A percentile compares a stretch with the other conserved stretches of the same genome.
These are phyloP conservation scores for Microplitis deprimator DNA, from an alignment of 2,888 invertebrate genomes.

Conservation along the genomic window DNA sequence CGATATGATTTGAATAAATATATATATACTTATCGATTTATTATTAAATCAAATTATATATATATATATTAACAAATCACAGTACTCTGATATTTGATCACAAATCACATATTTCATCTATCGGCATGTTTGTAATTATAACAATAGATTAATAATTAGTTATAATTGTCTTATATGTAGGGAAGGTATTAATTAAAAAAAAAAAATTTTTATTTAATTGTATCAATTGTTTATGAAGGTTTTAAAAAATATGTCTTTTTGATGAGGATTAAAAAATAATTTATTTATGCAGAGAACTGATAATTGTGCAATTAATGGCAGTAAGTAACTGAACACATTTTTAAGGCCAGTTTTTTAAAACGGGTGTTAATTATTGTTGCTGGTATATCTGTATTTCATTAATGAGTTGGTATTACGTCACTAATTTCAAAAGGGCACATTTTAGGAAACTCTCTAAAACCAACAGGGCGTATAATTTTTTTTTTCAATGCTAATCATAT, in stretches of 20 bases:
- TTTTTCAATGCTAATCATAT: too few relatives aligned
- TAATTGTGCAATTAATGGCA: not conserved
- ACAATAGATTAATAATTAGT: slow-evolving; percentile 1
- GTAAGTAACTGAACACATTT: too few relatives aligned
- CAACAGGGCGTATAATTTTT: too few relatives aligned
- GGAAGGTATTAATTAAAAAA: not conserved
- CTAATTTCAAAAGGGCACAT: too few relatives aligned
- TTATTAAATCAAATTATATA: not conserved
- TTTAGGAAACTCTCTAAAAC: too few relatives aligned
- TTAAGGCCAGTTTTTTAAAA: too few relatives aligned
- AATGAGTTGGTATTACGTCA: too few relatives aligned
- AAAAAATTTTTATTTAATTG: not conserved
- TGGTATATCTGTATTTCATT: too few relatives aligned
- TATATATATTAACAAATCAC: not conserved
- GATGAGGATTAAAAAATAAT: too few relatives aligned
- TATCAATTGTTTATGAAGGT: too few relatives aligned
- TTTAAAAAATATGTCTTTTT: too few relatives aligned
- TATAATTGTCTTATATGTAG: not conserved
- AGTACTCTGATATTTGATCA: not conserved
- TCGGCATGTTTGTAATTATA: slow-evolving; percentile 16
- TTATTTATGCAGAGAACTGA: not conserved
- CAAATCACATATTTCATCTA: slow-evolving; percentile 7
- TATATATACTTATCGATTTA: not conserved
- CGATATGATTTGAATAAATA: not conserved
- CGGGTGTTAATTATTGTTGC: too few relatives aligned